phyloP scores from a whole-genome alignment of 1,140 invertebrate species.

The Leucophenga varia region DNA sequence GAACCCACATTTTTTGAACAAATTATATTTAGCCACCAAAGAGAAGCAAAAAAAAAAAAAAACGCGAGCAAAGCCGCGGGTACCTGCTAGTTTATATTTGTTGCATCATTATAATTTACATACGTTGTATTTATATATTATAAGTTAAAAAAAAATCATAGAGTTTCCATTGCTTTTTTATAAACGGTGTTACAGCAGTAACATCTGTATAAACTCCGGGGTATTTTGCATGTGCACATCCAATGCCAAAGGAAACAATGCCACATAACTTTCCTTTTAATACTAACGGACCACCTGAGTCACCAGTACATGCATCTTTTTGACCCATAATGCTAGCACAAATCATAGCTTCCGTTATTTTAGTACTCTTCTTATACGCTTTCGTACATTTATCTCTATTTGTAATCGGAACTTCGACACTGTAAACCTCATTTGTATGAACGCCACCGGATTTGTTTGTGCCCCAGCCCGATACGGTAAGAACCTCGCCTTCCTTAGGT shows the following conservation, averaged over 20 bases:
- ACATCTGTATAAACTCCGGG: slow-evolving; percentile 74
- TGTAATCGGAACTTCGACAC: slow-evolving; percentile 1
- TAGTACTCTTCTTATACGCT: neutral
- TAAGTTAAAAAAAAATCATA: too few species aligned
- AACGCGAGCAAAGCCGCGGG: too few species aligned
- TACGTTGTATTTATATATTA: too few species aligned
- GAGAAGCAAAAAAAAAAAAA: too few species aligned
- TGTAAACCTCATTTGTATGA: neutral
- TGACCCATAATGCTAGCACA: slow-evolving; percentile 9
- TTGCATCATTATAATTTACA: too few species aligned
- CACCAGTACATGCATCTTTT: slow-evolving; percentile 12
- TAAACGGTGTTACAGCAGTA: too few species aligned
- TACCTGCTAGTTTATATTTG: too few species aligned
- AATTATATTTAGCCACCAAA: too few species aligned
- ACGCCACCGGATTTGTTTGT: neutral
- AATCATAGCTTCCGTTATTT: slow-evolving; percentile 16
- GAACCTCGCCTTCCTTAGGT: neutral
- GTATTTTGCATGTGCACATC: slow-evolving; percentile 63
- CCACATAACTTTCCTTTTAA: slow-evolving; percentile 13
- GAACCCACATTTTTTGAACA: too few species aligned
- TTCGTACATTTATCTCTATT: neutral
- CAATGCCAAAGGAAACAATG: slow-evolving; percentile 37
- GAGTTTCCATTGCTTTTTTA: too few species aligned
- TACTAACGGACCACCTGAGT: slow-evolving; percentile 15
- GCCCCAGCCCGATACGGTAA: slow-evolving; percentile 11